These are phyloP conservation scores for Thysanoteuthis rhombus DNA, from an alignment of 2,888 invertebrate genomes.

Conservation along the genomic window DNA sequence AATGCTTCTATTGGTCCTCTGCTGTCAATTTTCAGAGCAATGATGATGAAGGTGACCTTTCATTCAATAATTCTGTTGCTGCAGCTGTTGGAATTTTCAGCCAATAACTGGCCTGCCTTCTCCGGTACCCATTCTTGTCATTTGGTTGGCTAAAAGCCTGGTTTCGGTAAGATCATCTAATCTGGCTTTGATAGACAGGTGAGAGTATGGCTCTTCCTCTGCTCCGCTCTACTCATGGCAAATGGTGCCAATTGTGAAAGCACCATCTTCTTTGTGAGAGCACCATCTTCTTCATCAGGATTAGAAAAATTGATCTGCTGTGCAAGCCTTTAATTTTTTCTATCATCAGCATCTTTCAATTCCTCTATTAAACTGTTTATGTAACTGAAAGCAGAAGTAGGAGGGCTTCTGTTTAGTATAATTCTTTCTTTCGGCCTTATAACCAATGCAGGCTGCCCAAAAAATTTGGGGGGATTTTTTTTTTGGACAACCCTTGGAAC, in stretches of 20 bases:
- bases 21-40: neutral
- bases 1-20: neutral
- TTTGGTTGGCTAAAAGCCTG: neutral
- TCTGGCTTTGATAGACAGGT: neutral
- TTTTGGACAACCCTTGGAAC: neutral
- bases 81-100: neutral
- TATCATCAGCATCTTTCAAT: conserved; percentile 16
- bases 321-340: neutral
- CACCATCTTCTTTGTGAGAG: neutral
- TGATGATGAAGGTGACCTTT: neutral
- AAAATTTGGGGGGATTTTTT: neutral
- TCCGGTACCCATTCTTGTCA: neutral
- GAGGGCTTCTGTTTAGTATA: conserved; percentile 13
- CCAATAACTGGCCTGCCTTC: neutral
- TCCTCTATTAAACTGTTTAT: conserved; percentile 21
- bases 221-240: neutral
- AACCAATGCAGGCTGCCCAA: neutral
- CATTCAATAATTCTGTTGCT: neutral
- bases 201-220: neutral
- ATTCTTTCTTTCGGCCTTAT: neutral
- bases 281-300: neutral
- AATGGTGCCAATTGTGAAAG: neutral
- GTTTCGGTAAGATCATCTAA: neutral
- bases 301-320: neutral
- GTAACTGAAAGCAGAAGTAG: conserved; percentile 30